Base-by-base conservation (phyloP, 2,888 invertebrate genomes). In the Nesidiocoris tenuis region DNA sequence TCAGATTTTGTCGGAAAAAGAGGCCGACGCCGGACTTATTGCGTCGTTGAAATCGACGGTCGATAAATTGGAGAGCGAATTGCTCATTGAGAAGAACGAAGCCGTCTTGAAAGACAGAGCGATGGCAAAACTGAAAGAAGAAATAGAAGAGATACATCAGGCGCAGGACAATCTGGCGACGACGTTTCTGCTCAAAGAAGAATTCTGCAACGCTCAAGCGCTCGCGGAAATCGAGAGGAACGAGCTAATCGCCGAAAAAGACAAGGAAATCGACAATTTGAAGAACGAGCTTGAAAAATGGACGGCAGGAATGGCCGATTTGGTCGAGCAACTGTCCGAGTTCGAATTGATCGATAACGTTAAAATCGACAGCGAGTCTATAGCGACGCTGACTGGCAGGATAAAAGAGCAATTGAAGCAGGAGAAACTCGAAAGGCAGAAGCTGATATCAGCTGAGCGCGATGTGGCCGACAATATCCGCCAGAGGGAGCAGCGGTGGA, bases 401-500 rank as follows among this genome's bases (percentile, higher is more conserved):
- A 55, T 12, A 55, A 55, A 9, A 55, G 16, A 55, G 16, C 55
- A 55, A 61, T 56, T 71, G 70, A 17, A n/a, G n/a, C n/a, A n/a
- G n/a, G n/a, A n/a, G n/a, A n/a, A n/a, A n/a, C n/a, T n/a, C n/a
- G n/a, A n/a, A n/a, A n/a, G n/a, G n/a, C n/a, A n/a, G n/a, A n/a
- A n/a, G n/a, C n/a, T n/a, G n/a, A n/a, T n/a, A n/a, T n/a, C n/a
- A n/a, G n/a, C n/a, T n/a, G n/a, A n/a, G n/a, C n/a, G n/a, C n/a
- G n/a, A n/a, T n/a, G n/a, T n/a, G n/a, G n/a, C n/a, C n/a, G n/a
- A n/a, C n/a, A n/a, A n/a, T n/a, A n/a, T n/a, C n/a, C n/a, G n/a
- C 23, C 21, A 61, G n/a, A 67, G 81, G 17, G 82, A 81, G 19
- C 82, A 82, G 59, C 81, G n/a, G n/a, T 82, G 57, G 82, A 84